phyloP scores from a whole-genome alignment of 2,113 vertebrate species.

The Notothenia coriiceps region DNA sequence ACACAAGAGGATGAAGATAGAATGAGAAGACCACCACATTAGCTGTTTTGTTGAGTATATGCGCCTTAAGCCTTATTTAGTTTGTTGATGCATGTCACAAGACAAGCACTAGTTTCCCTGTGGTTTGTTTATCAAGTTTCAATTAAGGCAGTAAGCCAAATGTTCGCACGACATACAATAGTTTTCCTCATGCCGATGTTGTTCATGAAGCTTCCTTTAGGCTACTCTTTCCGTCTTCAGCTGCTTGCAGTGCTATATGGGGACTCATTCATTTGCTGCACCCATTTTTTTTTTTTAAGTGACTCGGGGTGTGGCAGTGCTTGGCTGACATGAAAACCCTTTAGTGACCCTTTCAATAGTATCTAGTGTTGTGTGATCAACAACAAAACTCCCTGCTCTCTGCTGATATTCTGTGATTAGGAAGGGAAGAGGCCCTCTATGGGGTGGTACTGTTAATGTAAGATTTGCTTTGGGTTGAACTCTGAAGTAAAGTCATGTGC shows the following conservation, averaged over 20 bases:
- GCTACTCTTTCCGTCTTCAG: slow-evolving; percentile 12
- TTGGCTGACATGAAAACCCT: slow-evolving; percentile 31
- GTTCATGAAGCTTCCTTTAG: neutral
- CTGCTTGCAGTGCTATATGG: neutral
- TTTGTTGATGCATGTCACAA: slow-evolving; percentile 37
- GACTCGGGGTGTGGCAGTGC: neutral
- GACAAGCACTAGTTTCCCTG: slow-evolving; percentile 19
- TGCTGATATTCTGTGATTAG: slow-evolving; percentile 24
- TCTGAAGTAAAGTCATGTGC: neutral
- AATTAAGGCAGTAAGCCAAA: neutral
- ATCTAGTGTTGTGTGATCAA: neutral
- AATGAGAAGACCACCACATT: neutral
- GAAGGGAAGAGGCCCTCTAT: too few relatives aligned
- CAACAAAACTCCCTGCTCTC: slow-evolving; percentile 18
- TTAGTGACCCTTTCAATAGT: slow-evolving; percentile 20
- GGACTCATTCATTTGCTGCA: slow-evolving; percentile 2
- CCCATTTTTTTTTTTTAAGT: neutral
- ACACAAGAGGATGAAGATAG: neutral
- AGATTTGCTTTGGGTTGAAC: slow-evolving; percentile 1
- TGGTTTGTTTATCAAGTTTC: neutral
- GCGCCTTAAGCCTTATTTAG: slow-evolving; percentile 5
- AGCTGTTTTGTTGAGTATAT: neutral
- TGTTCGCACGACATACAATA: neutral
- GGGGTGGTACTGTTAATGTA: neutral
- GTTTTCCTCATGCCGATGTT: slow-evolving; percentile 10